phyloP scores from a whole-genome alignment of 2,888 invertebrate genomes.

The Protonemura montana region DNA sequence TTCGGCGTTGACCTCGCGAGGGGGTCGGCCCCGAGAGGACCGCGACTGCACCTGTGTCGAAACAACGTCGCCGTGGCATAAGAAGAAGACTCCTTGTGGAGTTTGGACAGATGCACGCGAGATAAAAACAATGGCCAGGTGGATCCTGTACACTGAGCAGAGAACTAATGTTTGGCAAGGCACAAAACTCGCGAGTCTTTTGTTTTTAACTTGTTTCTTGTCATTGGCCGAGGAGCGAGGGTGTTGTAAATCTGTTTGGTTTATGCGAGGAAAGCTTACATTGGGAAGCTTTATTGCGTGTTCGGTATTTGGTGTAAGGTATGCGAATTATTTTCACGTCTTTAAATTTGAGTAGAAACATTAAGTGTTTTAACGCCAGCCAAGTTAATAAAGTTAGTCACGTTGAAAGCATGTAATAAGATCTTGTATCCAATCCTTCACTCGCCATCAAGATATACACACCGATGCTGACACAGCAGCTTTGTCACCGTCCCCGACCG shows the following conservation, averaged over 20 bases:
- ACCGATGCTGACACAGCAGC: background rate
- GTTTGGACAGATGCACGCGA: background rate
- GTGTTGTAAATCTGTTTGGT: background rate
- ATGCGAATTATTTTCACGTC: background rate
- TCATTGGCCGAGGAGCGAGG: background rate
- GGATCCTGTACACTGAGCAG: background rate
- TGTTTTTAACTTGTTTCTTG: background rate
- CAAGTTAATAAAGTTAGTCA: background rate
- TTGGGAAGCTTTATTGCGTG: background rate
- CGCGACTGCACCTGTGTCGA: background rate
- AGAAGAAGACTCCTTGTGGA: background rate
- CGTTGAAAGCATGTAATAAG: background rate
- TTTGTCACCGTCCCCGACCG: background rate
- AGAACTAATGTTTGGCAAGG: background rate
- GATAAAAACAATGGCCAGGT: constrained; percentile 3
- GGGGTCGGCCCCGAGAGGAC: background rate
- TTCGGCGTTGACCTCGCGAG: background rate
- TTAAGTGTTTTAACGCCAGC: background rate
- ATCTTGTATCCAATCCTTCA: constrained; percentile 1
- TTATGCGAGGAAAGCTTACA: background rate
- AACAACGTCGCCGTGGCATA: background rate
- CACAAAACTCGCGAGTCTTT: background rate
- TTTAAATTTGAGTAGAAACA: background rate
- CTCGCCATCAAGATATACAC: background rate
- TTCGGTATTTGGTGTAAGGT: background rate